These are phyloP conservation scores for Caenorhabditis angaria DNA, from an alignment of 2,888 invertebrate genomes.

Conservation along the genomic window DNA sequence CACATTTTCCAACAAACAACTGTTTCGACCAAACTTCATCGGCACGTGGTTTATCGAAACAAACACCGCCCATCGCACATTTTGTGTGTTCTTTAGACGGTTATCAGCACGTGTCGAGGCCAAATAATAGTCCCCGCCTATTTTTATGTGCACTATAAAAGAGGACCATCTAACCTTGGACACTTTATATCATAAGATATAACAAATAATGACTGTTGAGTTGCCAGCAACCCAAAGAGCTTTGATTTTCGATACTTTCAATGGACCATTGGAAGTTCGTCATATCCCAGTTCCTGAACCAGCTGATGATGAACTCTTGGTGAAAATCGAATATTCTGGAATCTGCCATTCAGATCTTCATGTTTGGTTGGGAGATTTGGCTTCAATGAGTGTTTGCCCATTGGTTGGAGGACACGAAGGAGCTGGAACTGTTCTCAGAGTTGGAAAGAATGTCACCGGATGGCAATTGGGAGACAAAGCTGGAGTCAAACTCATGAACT, in stretches of 20 bases:
- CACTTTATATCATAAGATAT: not conserved
- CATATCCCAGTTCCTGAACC: constrained; percentile 46
- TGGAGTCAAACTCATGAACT: constrained; percentile 57
- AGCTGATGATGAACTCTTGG: constrained; percentile 47
- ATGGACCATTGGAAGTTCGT: constrained; percentile 37
- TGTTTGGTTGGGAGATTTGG: constrained; percentile 46
- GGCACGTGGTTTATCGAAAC: not conserved
- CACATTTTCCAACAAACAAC: not conserved
- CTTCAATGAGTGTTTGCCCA: constrained; percentile 37
- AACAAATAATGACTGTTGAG: not conserved
- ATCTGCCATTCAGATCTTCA: constrained; percentile 58
- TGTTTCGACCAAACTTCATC: not conserved
- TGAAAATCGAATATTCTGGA: constrained; percentile 50
- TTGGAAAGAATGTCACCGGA: constrained; percentile 49
- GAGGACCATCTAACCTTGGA: not conserved
- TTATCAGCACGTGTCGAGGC: not conserved
- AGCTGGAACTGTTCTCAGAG: constrained; percentile 49
- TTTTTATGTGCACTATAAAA: constrained; percentile 2
- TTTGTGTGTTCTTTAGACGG: not conserved
- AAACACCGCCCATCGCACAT: not conserved
- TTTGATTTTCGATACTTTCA: constrained; percentile 41
- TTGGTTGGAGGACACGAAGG: constrained; percentile 60
- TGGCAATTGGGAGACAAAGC: constrained; percentile 55
- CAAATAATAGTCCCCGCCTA: not conserved
- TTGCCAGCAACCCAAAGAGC: constrained; percentile 45